Evolutionary conservation across 2,113 vertebrate genomes (phyloP).

Genomic region (Pyxicephalus adspersus): DNA sequence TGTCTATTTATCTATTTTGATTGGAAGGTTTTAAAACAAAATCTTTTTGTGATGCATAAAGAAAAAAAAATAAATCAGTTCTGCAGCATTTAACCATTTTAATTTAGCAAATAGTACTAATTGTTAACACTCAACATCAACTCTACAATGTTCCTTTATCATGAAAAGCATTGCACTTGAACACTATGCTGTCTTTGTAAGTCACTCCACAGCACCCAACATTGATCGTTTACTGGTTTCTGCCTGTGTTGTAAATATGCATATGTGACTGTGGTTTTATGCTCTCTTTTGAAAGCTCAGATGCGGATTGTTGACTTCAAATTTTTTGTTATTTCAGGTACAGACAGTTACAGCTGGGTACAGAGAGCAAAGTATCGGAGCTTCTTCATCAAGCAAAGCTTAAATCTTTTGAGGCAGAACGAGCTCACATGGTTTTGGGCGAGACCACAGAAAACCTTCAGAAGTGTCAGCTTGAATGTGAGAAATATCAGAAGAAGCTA

Average conservation of each 20-base stretch:
- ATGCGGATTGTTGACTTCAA: not conserved
- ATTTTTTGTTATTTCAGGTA: conserved; percentile 71
- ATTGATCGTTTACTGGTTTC: too few species aligned
- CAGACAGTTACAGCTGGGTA: conserved; percentile 86
- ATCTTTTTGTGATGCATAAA: too few species aligned
- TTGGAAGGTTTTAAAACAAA: too few species aligned
- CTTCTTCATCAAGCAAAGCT: conserved; percentile 90
- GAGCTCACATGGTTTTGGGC: conserved; percentile 87
- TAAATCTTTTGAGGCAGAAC: conserved; percentile 91
- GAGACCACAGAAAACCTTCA: conserved; percentile 88
- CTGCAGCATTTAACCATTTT: too few species aligned
- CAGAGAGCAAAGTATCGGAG: conserved; percentile 86
- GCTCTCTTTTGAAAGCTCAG: not conserved
- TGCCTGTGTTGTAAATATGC: too few species aligned
- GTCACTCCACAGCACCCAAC: too few species aligned
- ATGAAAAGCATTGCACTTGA: not conserved
- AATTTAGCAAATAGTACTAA: too few species aligned
- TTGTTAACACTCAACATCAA: too few species aligned
- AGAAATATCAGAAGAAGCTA: conserved; percentile 95
- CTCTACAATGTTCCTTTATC: too few species aligned
- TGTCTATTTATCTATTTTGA: too few species aligned
- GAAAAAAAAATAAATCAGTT: too few species aligned
- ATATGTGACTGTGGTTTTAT: not conserved
- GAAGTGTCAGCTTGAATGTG: conserved; percentile 93
- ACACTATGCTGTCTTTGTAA: too few species aligned